Conservation (phyloP, 1,140 invertebrate species). For the Scaptomyza montana region DNA sequence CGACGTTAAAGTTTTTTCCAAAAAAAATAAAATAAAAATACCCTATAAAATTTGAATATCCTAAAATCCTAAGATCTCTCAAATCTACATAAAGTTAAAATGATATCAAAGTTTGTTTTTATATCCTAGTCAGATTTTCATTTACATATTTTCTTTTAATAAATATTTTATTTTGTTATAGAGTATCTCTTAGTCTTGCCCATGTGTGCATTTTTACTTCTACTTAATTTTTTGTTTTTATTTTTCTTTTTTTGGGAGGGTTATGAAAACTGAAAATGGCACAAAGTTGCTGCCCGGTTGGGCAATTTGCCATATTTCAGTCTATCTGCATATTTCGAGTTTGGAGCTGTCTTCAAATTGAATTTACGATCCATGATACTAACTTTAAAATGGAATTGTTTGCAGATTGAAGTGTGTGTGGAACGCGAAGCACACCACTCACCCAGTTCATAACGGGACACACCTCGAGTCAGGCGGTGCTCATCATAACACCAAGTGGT, state of each 20-base stretch:
- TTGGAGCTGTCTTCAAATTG: conserved; percentile 55
- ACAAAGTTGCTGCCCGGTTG: conserved; percentile 38
- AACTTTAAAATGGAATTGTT: conserved; percentile 38
- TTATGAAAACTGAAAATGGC: conserved; percentile 50
- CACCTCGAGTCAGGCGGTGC: conserved; percentile 8
- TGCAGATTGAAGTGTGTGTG: not conserved
- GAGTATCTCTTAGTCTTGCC: conserved; percentile 16
- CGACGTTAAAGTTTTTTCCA: conserved; percentile 47
- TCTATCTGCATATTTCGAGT: conserved; percentile 35
- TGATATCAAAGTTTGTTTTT: too few species aligned
- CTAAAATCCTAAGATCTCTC: too few species aligned
- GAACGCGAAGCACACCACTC: not conserved
- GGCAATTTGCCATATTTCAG: conserved; percentile 38
- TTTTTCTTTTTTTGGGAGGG: not conserved
- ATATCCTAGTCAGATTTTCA: too few species aligned
- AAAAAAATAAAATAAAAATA: not conserved
- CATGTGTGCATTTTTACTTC: not conserved
- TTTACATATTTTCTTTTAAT: not conserved
- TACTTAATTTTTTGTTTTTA: not conserved
- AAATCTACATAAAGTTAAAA: too few species aligned
- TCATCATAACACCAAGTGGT: conserved; percentile 30
- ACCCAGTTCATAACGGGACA: not conserved
- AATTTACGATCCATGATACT: conserved; percentile 70
- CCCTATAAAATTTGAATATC: not conserved
- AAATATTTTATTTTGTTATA: conserved; percentile 31